These are phyloP conservation scores for Rynchops niger DNA, from an alignment of 2,113 vertebrate species.

Conservation along the genomic window DNA sequence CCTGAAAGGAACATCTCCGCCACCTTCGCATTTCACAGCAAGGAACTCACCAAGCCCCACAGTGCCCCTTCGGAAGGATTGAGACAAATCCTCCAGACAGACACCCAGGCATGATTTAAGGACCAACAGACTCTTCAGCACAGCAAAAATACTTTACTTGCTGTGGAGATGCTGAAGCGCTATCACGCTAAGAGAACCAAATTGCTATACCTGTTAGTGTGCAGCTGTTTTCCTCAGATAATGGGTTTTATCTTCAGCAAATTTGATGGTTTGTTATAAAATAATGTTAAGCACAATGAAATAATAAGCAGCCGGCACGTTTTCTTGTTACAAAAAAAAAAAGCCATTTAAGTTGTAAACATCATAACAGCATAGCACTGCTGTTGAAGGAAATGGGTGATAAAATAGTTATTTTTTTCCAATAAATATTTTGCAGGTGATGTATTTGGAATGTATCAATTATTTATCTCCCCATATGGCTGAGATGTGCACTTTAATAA, in stretches of 20 bases:
- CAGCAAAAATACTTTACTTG: not conserved
- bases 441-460: constrained; percentile 47
- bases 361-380: not conserved
- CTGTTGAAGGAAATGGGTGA: constrained; percentile 36
- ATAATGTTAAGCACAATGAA: constrained; percentile 46
- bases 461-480: constrained; percentile 37
- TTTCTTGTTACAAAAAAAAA: not conserved
- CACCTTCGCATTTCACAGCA: not conserved
- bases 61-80: accelerated
- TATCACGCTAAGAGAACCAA: not conserved
- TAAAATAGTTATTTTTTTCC: constrained; percentile 35
- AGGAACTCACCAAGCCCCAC: not conserved
- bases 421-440: constrained; percentile 60
- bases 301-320: not conserved
- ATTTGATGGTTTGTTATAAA: constrained; percentile 30
- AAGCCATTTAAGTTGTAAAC: not conserved
- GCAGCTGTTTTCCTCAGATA: not conserved
- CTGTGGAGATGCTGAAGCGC: not conserved
- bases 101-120: not conserved
- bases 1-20: not conserved
- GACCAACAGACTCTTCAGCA: not conserved
- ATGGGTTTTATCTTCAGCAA: not conserved
- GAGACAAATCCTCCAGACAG: not conserved
- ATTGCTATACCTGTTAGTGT: not conserved
- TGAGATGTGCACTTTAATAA: constrained; percentile 64